Base-by-base conservation (phyloP, 2,797 vertebrate genomes). In the Platyrinchus mystaceus region DNA sequence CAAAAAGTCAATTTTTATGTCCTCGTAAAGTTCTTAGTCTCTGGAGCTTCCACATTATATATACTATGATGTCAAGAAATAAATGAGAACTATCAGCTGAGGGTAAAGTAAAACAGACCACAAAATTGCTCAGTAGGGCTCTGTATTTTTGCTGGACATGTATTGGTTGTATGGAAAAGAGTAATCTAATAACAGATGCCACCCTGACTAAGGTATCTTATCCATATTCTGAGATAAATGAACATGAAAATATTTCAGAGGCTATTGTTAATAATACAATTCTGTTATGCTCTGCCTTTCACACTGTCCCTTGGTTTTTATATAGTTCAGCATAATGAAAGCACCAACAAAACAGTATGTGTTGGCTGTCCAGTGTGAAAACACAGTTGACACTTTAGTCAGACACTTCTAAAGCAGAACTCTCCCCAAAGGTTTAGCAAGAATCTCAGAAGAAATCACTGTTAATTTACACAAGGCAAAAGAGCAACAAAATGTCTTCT, bases 381-480 rank as follows among this genome's bases (percentile, higher is more conserved):
- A 93, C 75, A 58, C 43, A 79, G 56, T 43, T 87, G 88, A 53
- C 62, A 91, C 82, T 82, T 85, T 82, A 82, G 68, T 89, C 43
- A 81, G 63, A 94, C 94, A 93, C 62, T 95, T 95, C 80, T 84
- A 73, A 67, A 80, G 71, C 67, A 91, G 82, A 96, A 97, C 73
- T 5, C 70, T 64, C 78, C 81, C 81, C 19, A 20, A 78, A 96
- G 59, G 76, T 76, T 91, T 88, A 73, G 52, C 34, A 62, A 69
- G 81, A 77, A 53, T 94, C 94, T 96, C 73, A 80, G 94, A 96
- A 85, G 89, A 90, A 84, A 81, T 93, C 21, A 9, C 95, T 96
- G 93, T 81, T 96, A 94, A 97, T 97, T 97, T 97, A 92, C 74
- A 95, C 95, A 91, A 93, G 60, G 76, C 93, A 96, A 94, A 96